Evolutionary conservation across 2,888 invertebrate species (phyloP).

Genomic region (Hofmannophila pseudospretella): DNA sequence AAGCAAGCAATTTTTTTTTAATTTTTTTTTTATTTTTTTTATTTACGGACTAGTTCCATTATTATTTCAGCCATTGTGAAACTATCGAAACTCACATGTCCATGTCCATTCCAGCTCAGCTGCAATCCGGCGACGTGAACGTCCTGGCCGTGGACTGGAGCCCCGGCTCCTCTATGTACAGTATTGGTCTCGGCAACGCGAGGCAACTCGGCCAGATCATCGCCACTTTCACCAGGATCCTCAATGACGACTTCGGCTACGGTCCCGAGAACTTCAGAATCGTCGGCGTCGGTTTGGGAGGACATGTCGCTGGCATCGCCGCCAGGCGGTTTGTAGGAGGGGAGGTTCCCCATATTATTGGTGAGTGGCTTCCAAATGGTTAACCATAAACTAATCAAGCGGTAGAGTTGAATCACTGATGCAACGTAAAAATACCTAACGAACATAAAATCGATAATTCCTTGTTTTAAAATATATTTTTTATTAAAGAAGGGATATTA

Average conservation of each 20-base stretch:
- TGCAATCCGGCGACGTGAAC: constrained; percentile 44
- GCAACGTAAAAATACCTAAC: no score
- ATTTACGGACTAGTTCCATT: no score
- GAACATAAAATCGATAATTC: no score
- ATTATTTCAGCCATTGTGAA: no score
- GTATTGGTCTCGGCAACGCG: constrained; percentile 49
- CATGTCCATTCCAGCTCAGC: no score
- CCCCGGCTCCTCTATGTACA: constrained; percentile 36
- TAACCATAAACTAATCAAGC: no score
- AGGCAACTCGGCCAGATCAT: constrained; percentile 47
- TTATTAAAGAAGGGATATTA: no score
- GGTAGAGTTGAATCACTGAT: no score
- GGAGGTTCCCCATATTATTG: constrained; percentile 46
- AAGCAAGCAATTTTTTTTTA: no score
- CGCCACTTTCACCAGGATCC: constrained; percentile 56
- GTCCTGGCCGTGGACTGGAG: constrained; percentile 67
- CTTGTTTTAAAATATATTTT: no score
- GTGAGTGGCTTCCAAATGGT: constrained; percentile 28
- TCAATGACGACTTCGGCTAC: constrained; percentile 43
- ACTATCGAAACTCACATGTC: no score
- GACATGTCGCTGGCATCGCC: constrained; percentile 65
- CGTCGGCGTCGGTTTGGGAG: constrained; percentile 42
- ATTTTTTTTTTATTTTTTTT: no score
- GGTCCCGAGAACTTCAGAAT: constrained; percentile 31
- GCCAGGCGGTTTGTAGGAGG: constrained; percentile 42